Percentiles rank a stretch among this genome's conserved stretches.
These are phyloP conservation scores for Carassius auratus DNA, from an alignment of 2,113 vertebrate species.

Conservation along the genomic window DNA sequence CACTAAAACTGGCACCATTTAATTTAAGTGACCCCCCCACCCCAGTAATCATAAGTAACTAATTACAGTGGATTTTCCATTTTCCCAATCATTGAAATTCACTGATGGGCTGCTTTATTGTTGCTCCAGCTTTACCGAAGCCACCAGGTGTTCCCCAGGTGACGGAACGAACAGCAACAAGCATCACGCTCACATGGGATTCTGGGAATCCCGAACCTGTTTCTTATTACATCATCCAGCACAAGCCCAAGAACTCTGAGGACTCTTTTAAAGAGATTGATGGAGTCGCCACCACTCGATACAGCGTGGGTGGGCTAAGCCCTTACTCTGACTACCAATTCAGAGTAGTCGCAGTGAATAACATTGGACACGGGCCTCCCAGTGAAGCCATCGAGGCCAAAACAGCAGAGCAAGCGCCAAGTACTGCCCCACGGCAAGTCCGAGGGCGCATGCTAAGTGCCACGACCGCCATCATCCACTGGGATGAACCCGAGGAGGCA, in stretches of 20 bases:
- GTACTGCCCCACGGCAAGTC: slow-evolving; percentile 92
- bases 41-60: background rate
- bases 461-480: slow-evolving; percentile 95
- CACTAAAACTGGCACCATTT: background rate
- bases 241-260: slow-evolving; percentile 92
- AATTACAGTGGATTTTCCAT: slow-evolving; percentile 8
- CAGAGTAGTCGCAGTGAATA: slow-evolving; percentile 95
- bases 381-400: slow-evolving; percentile 94
- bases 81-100: background rate
- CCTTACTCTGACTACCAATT: slow-evolving; percentile 99
- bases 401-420: slow-evolving; percentile 96
- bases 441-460: slow-evolving; percentile 95
- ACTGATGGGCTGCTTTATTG: slow-evolving; percentile 37
- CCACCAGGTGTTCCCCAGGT: slow-evolving; percentile 91
- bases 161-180: slow-evolving; percentile 96
- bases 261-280: slow-evolving; percentile 96
- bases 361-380: slow-evolving; percentile 91
- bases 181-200: slow-evolving; percentile 98
- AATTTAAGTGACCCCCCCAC: background rate
- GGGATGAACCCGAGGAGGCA: slow-evolving; percentile 97
- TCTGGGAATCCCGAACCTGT: slow-evolving; percentile 97
- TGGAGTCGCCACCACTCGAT: slow-evolving; percentile 95
- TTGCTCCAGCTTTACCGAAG: slow-evolving; percentile 88
- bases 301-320: slow-evolving; percentile 95
- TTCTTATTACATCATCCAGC: slow-evolving; percentile 97